A percentile compares a stretch with the other conserved stretches of the same genome.
phyloP scores from a whole-genome alignment of 2,797 vertebrate species.

The Limosa lapponica region DNA sequence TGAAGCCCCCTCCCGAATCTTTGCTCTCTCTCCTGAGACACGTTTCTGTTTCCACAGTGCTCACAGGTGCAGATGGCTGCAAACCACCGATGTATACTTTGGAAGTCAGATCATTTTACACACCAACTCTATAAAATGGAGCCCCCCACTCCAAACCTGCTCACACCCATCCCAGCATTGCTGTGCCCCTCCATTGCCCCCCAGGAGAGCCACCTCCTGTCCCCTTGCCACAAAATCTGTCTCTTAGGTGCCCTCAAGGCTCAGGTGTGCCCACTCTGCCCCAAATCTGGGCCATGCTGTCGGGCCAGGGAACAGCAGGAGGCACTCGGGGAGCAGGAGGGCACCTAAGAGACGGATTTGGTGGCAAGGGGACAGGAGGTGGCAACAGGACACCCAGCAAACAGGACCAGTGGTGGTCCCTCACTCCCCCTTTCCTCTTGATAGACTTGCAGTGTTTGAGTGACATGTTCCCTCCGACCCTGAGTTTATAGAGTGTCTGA shows the following conservation, averaged over 20 bases:
- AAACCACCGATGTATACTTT: not conserved
- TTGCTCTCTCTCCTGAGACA: not conserved
- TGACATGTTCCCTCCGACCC: rapidly evolving
- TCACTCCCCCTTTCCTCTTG: not conserved
- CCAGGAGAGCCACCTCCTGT: rapidly evolving
- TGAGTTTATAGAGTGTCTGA: not conserved
- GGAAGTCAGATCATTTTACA: not conserved
- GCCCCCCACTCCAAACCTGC: not conserved
- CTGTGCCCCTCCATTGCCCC: not conserved
- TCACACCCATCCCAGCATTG: rapidly evolving
- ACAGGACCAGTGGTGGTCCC: not conserved
- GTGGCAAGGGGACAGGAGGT: not conserved
- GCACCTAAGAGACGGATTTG: not conserved
- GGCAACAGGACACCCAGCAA: not conserved
- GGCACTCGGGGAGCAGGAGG: no score
- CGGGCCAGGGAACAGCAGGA: not conserved
- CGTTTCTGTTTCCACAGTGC: not conserved
- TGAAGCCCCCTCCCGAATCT: not conserved
- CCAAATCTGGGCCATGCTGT: not conserved
- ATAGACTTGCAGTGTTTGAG: not conserved
- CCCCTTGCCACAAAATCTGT: no score
- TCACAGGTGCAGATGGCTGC: not conserved
- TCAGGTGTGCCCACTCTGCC: not conserved
- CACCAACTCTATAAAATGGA: rapidly evolving
- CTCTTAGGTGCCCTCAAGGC: not conserved